Percentiles rank a stretch among this genome's conserved stretches.
phyloP scores from a whole-genome alignment of 2,113 vertebrate genomes.

The Cyprinodon variegatus region DNA sequence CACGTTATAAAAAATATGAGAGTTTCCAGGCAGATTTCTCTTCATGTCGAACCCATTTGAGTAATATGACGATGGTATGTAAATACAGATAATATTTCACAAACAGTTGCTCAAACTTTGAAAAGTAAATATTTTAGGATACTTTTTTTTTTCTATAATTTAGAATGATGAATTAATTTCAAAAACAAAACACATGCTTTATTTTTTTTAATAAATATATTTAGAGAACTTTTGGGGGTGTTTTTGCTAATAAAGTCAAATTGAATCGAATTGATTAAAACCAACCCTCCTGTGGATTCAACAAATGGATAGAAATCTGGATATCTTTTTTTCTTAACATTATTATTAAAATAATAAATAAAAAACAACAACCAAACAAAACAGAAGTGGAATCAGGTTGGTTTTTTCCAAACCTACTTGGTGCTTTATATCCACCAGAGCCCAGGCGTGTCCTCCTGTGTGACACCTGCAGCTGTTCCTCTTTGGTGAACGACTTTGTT shows the following conservation, averaged over 20 bases:
- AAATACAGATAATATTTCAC: not conserved
- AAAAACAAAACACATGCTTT: not conserved
- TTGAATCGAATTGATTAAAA: not conserved
- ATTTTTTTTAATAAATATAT: not conserved
- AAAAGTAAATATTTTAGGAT: not conserved
- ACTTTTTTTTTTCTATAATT: not conserved
- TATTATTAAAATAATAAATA: not conserved
- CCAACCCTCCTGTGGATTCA: not conserved
- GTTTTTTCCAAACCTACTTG: not conserved
- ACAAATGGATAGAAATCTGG: not conserved
- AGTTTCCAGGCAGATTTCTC: conserved; percentile 14
- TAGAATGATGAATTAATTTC: not conserved
- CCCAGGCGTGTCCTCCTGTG: conserved; percentile 6
- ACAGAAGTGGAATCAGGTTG: not conserved
- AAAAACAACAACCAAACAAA: not conserved
- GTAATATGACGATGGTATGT: not conserved
- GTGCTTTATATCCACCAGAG: conserved; percentile 5
- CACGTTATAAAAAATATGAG: conserved; percentile 39
- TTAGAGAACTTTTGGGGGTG: not conserved
- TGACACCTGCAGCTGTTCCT: conserved; percentile 29
- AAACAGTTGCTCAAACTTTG: not conserved
- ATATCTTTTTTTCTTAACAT: too few relatives aligned
- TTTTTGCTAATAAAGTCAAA: not conserved
- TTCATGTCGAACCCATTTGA: conserved; percentile 13
- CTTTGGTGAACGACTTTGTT: conserved; percentile 40